Evolutionary conservation across 2,113 vertebrate species (phyloP).

Genomic region (Atlantisia rogersi): DNA sequence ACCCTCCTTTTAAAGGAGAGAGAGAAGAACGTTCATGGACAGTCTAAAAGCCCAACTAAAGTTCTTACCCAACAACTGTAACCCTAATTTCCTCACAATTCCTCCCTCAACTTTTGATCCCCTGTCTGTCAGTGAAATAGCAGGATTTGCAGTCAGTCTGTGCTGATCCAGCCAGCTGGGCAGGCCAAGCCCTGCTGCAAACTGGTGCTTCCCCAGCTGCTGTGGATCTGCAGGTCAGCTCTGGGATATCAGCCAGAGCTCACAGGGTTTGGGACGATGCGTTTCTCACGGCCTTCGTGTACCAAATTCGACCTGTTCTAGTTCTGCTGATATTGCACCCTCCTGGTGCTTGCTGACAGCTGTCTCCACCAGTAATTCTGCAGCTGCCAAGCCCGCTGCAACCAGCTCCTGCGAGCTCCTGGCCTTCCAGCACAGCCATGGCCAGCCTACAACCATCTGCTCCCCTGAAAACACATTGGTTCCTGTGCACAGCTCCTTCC

Average conservation of each 20-base stretch:
- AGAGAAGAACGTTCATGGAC: neutral
- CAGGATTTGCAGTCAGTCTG: neutral
- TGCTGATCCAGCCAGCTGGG: neutral
- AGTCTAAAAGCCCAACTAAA: neutral
- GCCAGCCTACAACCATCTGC: neutral
- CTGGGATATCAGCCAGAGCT: neutral
- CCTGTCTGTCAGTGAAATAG: neutral
- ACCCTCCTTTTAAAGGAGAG: neutral
- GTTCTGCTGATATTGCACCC: neutral
- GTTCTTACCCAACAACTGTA: neutral
- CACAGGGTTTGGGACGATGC: neutral
- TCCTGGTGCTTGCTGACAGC: neutral
- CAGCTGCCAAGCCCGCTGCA: accelerated
- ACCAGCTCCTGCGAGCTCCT: accelerated
- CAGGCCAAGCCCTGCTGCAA: neutral
- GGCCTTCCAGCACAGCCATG: neutral
- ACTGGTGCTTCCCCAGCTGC: neutral
- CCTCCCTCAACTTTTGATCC: neutral
- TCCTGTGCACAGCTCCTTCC: neutral
- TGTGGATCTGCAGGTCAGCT: neutral
- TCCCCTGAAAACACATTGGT: accelerated
- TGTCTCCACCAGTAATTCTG: neutral
- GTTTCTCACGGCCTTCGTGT: neutral
- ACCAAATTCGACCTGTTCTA: neutral
- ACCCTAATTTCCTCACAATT: neutral